A percentile compares a stretch with the other conserved stretches of the same genome.
Evolutionary conservation across 2,888 invertebrate genomes (phyloP).

Genomic region (Notodonta ziczac): DNA sequence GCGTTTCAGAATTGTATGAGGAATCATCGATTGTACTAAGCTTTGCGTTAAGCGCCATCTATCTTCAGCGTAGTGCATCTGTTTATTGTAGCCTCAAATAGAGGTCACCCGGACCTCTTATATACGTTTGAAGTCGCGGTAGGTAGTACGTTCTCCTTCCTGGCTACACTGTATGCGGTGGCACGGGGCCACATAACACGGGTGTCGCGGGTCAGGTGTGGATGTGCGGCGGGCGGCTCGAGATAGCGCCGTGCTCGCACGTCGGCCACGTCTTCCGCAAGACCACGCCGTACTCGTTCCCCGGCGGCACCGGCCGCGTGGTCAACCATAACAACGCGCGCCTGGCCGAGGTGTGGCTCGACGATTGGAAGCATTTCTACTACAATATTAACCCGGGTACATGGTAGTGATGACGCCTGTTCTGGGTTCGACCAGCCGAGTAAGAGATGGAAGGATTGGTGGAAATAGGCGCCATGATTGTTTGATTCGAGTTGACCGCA

Average conservation of each 20-base stretch:
- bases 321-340: conserved; percentile 99
- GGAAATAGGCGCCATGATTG: not conserved
- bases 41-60: too few species aligned
- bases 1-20: too few species aligned
- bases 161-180: conserved; percentile 27
- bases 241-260: conserved; percentile 97
- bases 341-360: conserved; percentile 99
- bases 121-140: too few species aligned
- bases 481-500: too few species aligned
- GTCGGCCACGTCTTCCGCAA: conserved; percentile 99
- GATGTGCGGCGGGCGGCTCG: conserved; percentile 98
- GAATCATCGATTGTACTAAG: too few species aligned
- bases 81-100: too few species aligned
- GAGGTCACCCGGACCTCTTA: too few species aligned
- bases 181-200: conserved; percentile 29
- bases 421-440: conserved; percentile 12
- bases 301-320: conserved; percentile 97
- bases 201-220: conserved; percentile 88
- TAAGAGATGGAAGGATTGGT: not conserved
- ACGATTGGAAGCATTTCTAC: conserved; percentile 99
- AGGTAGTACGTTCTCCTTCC: conserved; percentile 11
- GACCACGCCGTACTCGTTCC: conserved; percentile 99
- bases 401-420: conserved; percentile 13
- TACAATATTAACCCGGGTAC: conserved; percentile 99
- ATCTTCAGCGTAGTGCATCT: too few species aligned